Evolutionary conservation across 2,113 vertebrate genomes (phyloP).

Genomic region (Charina bottae): DNA sequence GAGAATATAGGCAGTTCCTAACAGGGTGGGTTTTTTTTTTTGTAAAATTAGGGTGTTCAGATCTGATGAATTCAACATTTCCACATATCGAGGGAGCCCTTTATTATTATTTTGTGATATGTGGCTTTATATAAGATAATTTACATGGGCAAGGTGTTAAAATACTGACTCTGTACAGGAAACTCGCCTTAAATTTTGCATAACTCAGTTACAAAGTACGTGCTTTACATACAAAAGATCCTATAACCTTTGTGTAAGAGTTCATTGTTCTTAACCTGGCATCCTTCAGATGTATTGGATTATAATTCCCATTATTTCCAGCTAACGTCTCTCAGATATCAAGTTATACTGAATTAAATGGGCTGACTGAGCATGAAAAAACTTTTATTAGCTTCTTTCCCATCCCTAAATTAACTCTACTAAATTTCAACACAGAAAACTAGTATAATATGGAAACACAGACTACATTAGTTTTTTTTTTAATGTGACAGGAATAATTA

Average conservation of each 20-base stretch:
- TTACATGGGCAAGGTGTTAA: too few species aligned
- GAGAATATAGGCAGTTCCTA: too few species aligned
- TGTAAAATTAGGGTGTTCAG: too few species aligned
- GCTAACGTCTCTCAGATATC: not conserved
- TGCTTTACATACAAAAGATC: not conserved
- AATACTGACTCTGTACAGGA: not conserved
- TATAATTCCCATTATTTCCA: not conserved
- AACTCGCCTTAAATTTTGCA: not conserved
- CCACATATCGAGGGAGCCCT: too few species aligned
- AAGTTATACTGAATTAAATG: not conserved
- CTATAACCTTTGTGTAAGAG: not conserved
- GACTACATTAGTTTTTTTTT: not conserved
- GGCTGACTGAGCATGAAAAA: not conserved
- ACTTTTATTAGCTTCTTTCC: not conserved
- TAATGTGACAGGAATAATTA: not conserved
- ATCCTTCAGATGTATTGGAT: not conserved
- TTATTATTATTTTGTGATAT: too few species aligned
- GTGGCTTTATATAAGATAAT: too few species aligned
- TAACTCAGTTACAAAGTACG: not conserved
- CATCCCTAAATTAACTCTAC: not conserved
- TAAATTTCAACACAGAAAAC: not conserved
- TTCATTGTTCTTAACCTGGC: not conserved
- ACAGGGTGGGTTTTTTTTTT: too few species aligned
- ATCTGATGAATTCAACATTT: too few species aligned
- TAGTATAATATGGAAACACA: not conserved